Evolutionary conservation across 1,140 invertebrate species (phyloP), one percentile per base, ranked within the genome.

Genomic region (Drosophila murphyi): DNA sequence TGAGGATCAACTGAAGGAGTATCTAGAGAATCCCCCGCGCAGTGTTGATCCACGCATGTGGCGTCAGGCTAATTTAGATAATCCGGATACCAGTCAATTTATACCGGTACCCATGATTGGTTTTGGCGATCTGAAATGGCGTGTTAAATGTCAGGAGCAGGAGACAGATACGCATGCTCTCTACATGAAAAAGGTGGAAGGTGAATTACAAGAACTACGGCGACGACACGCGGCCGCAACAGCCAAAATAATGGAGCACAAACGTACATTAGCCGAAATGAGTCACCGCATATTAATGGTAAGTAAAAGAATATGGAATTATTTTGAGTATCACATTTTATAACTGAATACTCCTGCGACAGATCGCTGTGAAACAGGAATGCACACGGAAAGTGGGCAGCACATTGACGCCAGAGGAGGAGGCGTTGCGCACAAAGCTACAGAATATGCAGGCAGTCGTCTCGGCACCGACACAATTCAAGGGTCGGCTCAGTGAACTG

Each of bases 31-130:
- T 90, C 96, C 98, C 4, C 98, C 98, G 8, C 64, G 85, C 94
- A 96, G 96, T 3, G 96, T 97, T 78, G 96, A 97, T 92, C 94
- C 94, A 34, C 93, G 96, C 65, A 94, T 97, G 62, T 98, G 97
- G 97, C 95, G 96, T 86, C 97, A 98, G 92, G 98, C 98, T 0
- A 97, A 98, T 90, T 92, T 96, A 31, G 97, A 99, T 86, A 99
- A 99, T 93, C 98, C 98, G 0, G 96, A 99, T 93, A 95, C 97
- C 5, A 95, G 95, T 35, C 95, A 96, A 78, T 97, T 98, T 61
- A 96, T 99, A 82, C 98, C 98, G 0, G 96, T 98, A 3, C 97
- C 98, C 2, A 96, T 99, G 92, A 95, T 99, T 73, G 98, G 98
- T 0, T 98, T 99, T 82, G 92, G 92, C 47, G 94, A 94, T 83